Conservation (phyloP, 2,113 vertebrate genomes). For the Aegotheles bennettii region DNA sequence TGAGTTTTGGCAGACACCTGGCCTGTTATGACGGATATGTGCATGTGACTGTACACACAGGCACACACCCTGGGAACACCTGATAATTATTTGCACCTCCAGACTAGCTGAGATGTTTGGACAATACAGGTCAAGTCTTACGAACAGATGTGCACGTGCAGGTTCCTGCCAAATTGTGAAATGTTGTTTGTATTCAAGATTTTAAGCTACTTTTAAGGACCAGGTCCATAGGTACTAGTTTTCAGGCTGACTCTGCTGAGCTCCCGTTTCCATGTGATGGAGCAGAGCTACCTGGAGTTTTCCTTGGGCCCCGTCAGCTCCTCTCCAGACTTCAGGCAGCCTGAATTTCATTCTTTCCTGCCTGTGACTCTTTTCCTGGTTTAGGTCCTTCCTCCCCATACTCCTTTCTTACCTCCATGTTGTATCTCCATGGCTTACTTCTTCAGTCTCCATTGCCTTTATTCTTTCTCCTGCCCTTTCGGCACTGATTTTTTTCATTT, state of each 20-base stretch:
- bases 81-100: not conserved
- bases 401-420: not conserved
- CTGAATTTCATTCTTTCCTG: not conserved
- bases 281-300: not conserved
- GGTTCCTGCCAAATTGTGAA: not conserved
- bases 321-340: not conserved
- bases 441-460: not conserved
- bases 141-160: not conserved
- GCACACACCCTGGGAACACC: constrained; percentile 2
- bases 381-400: not conserved
- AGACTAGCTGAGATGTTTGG: not conserved
- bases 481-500: not conserved
- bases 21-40: not conserved
- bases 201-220: not conserved
- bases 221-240: not conserved
- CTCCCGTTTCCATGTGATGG: not conserved
- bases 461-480: not conserved
- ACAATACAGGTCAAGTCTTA: not conserved
- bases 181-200: not conserved
- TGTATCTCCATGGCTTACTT: not conserved
- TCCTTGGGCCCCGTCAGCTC: not conserved
- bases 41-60: not conserved
- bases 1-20: not conserved
- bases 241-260: not conserved
- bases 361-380: not conserved